These are phyloP conservation scores for Spermophilus dauricus DNA, from an alignment of 2,113 vertebrate species.

Conservation along the genomic window DNA sequence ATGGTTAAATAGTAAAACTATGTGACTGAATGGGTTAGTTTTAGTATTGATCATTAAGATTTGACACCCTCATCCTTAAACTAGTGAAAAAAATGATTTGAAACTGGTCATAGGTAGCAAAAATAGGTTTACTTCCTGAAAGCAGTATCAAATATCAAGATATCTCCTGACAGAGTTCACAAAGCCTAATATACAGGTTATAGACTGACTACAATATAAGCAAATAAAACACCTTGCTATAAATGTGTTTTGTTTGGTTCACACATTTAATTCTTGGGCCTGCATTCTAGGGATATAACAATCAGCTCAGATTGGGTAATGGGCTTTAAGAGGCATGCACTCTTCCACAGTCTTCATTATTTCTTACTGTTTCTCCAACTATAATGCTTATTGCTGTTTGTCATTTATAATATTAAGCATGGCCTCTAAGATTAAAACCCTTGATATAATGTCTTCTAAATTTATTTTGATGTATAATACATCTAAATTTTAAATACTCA, in stretches of 20 bases:
- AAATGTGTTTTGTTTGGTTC: background rate
- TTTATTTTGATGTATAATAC: background rate
- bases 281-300: background rate
- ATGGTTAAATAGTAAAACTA: slow-evolving; percentile 21
- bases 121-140: background rate
- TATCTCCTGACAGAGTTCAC: background rate
- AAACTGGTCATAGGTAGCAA: background rate
- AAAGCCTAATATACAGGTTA: background rate
- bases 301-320: background rate
- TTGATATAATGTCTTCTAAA: background rate
- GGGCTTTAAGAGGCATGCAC: background rate
- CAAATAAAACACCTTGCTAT: background rate
- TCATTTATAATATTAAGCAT: background rate
- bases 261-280: background rate
- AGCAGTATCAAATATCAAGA: background rate
- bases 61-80: background rate
- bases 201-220: background rate
- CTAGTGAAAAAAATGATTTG: background rate
- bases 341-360: background rate
- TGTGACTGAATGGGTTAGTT: background rate
- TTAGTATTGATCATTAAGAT: background rate
- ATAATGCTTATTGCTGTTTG: background rate
- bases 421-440: background rate
- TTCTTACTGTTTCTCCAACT: background rate
- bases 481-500: background rate